Conservation (phyloP, 2,113 vertebrate genomes). For the Petrocephalus zakoni region DNA sequence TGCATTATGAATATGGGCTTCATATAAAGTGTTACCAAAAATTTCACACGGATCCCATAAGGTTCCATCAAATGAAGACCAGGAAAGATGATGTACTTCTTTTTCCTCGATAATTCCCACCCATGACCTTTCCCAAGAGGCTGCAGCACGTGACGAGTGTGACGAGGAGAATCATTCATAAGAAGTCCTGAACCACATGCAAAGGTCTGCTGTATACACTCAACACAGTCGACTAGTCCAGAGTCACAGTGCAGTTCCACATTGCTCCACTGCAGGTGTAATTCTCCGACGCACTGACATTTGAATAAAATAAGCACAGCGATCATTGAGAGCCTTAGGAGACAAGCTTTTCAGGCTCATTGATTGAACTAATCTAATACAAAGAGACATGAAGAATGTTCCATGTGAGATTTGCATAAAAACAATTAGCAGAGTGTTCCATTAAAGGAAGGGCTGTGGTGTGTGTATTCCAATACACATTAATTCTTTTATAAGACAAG, state of each 20-base stretch:
- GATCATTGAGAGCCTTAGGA: background rate
- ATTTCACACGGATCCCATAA: too few relatives aligned
- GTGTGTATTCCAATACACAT: background rate
- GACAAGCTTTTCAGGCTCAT: background rate
- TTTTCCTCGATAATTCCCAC: background rate
- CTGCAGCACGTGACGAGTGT: too few relatives aligned
- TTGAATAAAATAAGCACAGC: background rate
- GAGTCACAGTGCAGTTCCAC: background rate
- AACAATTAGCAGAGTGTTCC: slow-evolving; percentile 4
- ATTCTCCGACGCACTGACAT: background rate
- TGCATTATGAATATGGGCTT: too few relatives aligned
- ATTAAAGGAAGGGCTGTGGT: background rate
- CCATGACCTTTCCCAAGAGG: too few relatives aligned
- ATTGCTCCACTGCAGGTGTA: background rate
- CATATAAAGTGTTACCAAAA: too few relatives aligned
- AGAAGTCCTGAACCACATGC: too few relatives aligned
- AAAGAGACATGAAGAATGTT: background rate
- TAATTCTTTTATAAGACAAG: background rate
- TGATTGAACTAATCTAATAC: background rate
- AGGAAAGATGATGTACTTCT: background rate
- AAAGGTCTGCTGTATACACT: too few relatives aligned
- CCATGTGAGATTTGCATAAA: background rate
- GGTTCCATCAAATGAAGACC: background rate
- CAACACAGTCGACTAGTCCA: background rate
- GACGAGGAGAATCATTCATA: too few relatives aligned